A percentile compares a stretch with the other conserved stretches of the same genome.
These are phyloP conservation scores for Ethmia dodecea DNA, from an alignment of 2,888 invertebrate species.

Conservation along the genomic window DNA sequence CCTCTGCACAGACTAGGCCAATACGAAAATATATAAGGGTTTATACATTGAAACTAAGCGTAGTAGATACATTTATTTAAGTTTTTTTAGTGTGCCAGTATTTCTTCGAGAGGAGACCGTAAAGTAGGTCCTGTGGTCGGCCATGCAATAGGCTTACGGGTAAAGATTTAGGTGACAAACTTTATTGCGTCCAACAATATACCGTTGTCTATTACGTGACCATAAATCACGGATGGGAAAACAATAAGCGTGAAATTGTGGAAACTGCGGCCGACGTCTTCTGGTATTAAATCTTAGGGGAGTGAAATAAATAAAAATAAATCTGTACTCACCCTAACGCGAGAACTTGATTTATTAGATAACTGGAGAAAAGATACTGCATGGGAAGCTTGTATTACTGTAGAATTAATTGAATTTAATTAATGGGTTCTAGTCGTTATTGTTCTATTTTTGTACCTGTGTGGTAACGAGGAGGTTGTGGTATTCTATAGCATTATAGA, in stretches of 20 bases:
- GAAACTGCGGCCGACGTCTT: conserved; percentile 71
- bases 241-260: conserved; percentile 79
- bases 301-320: conserved; percentile 77
- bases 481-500: conserved; percentile 5
- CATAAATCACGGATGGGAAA: conserved; percentile 78
- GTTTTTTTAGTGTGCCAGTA: too few species aligned
- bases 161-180: conserved; percentile 75
- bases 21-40: too few species aligned
- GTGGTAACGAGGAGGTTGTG: background rate
- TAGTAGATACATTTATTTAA: too few species aligned
- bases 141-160: conserved; percentile 62
- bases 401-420: conserved; percentile 49
- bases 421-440: conserved; percentile 24
- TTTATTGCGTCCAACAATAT: conserved; percentile 73
- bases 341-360: conserved; percentile 68
- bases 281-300: conserved; percentile 73
- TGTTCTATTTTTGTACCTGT: conserved; percentile 6
- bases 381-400: conserved; percentile 24
- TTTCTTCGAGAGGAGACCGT: too few species aligned
- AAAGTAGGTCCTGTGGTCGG: conserved; percentile 5
- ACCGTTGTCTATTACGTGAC: conserved; percentile 68
- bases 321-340: conserved; percentile 60
- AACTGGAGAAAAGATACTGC: conserved; percentile 23
- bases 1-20: too few species aligned
- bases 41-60: too few species aligned